phyloP scores from a whole-genome alignment of 2,113 vertebrate species.

The Orientallactaga bullata region DNA sequence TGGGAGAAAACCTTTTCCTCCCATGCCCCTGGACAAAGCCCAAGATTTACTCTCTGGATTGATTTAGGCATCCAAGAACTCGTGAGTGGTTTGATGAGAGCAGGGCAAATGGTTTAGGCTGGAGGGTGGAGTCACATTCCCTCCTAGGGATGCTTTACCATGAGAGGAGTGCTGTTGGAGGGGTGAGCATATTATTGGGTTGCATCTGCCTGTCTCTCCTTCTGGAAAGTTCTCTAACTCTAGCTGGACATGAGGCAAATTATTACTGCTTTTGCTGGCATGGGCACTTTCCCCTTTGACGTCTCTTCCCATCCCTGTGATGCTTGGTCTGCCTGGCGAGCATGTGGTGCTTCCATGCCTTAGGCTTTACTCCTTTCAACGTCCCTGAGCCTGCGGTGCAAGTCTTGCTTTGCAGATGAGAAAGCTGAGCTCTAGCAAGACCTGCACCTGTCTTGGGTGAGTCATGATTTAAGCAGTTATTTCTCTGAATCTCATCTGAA shows the following conservation, averaged over 20 bases:
- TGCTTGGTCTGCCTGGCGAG: not conserved
- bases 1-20: not conserved
- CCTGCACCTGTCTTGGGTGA: not conserved
- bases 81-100: not conserved
- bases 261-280: not conserved
- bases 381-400: no score
- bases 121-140: not conserved
- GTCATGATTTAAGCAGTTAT: not conserved
- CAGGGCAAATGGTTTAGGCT: not conserved
- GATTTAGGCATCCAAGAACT: not conserved
- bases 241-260: not conserved
- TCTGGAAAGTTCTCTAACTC: not conserved
- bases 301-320: no score
- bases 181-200: not conserved
- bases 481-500: not conserved
- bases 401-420: not conserved
- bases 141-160: not conserved
- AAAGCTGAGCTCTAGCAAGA: not conserved
- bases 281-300: not conserved
- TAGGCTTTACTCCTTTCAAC: accelerated
- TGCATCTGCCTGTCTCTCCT: not conserved
- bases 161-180: not conserved
- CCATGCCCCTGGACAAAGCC: not conserved
- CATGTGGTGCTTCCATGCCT: not conserved
- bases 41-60: not conserved